Evolutionary conservation across 1,140 invertebrate species (phyloP), one percentile per base, ranked within the genome.

Genomic region (Temnothorax nylanderi): DNA sequence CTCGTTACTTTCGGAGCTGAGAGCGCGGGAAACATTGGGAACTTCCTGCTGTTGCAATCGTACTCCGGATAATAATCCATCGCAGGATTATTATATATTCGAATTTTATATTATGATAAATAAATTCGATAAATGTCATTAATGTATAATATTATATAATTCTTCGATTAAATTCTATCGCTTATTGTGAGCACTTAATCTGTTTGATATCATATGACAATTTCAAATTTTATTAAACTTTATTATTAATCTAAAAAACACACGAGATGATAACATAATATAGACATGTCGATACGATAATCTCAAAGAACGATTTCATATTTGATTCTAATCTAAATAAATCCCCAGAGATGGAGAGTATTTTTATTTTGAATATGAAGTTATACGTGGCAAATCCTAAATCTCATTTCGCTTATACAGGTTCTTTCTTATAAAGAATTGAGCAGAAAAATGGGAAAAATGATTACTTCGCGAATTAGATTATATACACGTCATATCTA

Each of bases 1-100:
- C 67, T 75, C 69, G 69, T 84, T 84, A 74, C 54, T 74, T 26
- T 58, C 34, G 51, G 3, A 74, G 18, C 54, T 60, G 69, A 84
- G 47, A 75, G 41, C 67, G 54, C 41, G 51, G 11, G 60, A 62
- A 84, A 62, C 54, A 56, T 56, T 47, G 69, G 26, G 13, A 49
- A 13, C 32, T 71, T 41, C 47, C 64, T 47, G 54, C 54, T 7
- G 44, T n/a, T 75, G 54, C 18, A 84, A 84, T 74, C 67, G 10
- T n/a, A 41, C 21, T 41, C 34, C 34, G 0, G 75, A 77, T 65
- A 37, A n/a, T 64, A 78, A 49, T 64, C 44, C 41, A 67, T 51
- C 26, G 41, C 37, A 18, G n/a, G 47, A 71, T 81, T 71, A 80
- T 51, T 41, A 41, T n/a, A 49, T 34, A 65, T 49, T 47, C 10